phyloP scores from a whole-genome alignment of 2,888 invertebrate species.

The Cinara cedri region DNA sequence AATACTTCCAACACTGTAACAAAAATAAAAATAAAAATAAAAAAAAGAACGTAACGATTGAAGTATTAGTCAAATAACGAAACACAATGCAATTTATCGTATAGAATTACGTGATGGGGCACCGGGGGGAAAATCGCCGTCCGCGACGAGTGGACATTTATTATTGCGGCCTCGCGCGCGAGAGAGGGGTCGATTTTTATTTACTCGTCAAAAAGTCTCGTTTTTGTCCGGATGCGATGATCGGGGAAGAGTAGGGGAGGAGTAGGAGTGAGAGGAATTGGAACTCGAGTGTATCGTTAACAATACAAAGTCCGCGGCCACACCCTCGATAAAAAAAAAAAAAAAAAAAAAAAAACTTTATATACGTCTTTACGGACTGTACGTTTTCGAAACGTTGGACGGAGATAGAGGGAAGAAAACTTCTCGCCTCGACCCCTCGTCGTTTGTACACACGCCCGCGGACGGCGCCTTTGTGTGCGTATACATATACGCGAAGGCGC shows the following conservation, averaged over 20 bases:
- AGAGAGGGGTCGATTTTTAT: constrained; percentile 10
- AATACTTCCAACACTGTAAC: constrained; percentile 55
- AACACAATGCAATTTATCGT: constrained; percentile 4
- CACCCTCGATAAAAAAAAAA: constrained; percentile 22
- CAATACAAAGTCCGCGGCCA: constrained; percentile 33
- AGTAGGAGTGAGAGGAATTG: background rate
- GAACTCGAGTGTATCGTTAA: constrained; percentile 24
- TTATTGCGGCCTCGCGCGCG: background rate
- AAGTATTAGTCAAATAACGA: background rate
- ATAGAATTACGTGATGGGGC: background rate
- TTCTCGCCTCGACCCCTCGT: background rate
- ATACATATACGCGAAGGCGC: no score
- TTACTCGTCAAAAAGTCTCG: constrained; percentile 37
- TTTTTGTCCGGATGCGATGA: background rate
- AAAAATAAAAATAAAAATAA: no score
- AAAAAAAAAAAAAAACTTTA: background rate
- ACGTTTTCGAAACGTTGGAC: background rate
- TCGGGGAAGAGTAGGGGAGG: background rate
- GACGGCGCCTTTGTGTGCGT: no score
- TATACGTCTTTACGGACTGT: background rate
- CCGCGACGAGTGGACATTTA: constrained; percentile 15
- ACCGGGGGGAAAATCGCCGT: background rate
- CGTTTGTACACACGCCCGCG: no score
- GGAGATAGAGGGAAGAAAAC: background rate
- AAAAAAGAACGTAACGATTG: background rate